phyloP scores from a whole-genome alignment of 1,140 invertebrate species.

The Chrysoperla carnea region DNA sequence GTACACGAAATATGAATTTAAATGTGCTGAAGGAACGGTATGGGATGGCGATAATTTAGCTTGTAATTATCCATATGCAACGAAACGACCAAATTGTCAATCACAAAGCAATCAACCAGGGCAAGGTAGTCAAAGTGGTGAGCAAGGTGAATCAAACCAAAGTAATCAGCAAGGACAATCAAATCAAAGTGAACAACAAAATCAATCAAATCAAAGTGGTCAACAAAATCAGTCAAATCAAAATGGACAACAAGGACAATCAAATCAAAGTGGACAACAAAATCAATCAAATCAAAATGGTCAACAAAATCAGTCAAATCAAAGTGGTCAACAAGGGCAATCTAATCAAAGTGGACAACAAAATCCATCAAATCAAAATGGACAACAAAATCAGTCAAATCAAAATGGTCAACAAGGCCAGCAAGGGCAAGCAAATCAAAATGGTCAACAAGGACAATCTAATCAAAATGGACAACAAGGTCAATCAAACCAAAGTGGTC shows the following conservation, averaged over 20 bases:
- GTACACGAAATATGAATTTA: constrained; percentile 35
- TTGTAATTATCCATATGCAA: constrained; percentile 30
- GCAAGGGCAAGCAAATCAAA: background rate
- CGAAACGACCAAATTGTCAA: constrained; percentile 11
- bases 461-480: constrained; percentile 1
- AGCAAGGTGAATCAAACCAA: constrained; percentile 7
- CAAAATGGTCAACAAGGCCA: background rate
- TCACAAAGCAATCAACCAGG: background rate
- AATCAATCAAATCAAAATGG: constrained; percentile 6
- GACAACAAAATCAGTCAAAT: background rate
- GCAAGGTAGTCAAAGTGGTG: background rate
- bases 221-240: constrained; percentile 4
- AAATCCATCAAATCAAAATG: constrained; percentile 7
- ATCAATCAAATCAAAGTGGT: constrained; percentile 4
- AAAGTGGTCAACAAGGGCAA: constrained; percentile 5
- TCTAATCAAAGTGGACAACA: constrained; percentile 4
- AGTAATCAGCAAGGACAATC: constrained; percentile 8
- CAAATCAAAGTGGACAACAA: constrained; percentile 6
- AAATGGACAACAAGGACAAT: constrained; percentile 5
- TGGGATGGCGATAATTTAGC: constrained; percentile 28
- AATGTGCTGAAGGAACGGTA: constrained; percentile 35
- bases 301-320: constrained; percentile 7
- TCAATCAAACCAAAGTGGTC: constrained; percentile 9
- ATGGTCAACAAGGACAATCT: constrained; percentile 5
- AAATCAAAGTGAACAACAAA: constrained; percentile 8